Percentiles rank a stretch among this genome's conserved stretches.
Conservation (phyloP, 2,888 invertebrate genomes). For the Chalcosyrphus nemorum region DNA sequence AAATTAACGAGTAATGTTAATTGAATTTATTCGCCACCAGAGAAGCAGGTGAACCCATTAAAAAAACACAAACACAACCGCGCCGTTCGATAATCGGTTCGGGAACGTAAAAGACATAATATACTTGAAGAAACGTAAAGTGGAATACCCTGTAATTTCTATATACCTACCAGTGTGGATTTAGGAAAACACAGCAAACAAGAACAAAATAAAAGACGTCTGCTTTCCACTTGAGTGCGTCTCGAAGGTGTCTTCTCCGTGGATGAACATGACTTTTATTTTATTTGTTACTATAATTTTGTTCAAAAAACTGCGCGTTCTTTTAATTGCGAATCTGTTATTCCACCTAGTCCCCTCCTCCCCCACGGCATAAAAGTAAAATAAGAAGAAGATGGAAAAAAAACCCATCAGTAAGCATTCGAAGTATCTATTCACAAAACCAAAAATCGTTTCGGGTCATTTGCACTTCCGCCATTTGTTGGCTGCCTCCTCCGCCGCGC, state of each 20-base stretch:
- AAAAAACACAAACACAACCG: slow-evolving; percentile 26
- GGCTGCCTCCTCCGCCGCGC: neutral
- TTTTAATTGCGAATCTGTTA: slow-evolving; percentile 26
- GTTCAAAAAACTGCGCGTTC: neutral
- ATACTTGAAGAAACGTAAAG: slow-evolving; percentile 1
- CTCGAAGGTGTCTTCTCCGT: slow-evolving; percentile 43
- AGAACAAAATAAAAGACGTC: slow-evolving; percentile 21
- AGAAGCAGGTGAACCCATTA: slow-evolving; percentile 59
- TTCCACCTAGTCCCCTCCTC: neutral
- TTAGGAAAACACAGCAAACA: neutral
- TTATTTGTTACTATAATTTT: slow-evolving; percentile 23
- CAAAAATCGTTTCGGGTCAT: slow-evolving; percentile 61
- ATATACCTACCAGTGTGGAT: neutral
- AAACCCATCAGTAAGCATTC: neutral
- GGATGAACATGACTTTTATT: slow-evolving; percentile 29
- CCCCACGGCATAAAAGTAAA: neutral
- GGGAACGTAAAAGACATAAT: neutral
- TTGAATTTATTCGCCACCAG: slow-evolving; percentile 57
- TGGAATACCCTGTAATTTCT: slow-evolving; percentile 37
- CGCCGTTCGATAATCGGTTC: slow-evolving; percentile 42
- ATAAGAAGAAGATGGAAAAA: neutral
- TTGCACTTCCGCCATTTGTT: slow-evolving; percentile 64
- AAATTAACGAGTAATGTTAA: slow-evolving; percentile 54
- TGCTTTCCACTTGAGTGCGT: slow-evolving; percentile 49
- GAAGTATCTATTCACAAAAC: slow-evolving; percentile 6